These are phyloP conservation scores for Nycteola revayana DNA, from an alignment of 2,888 invertebrate species.

Conservation along the genomic window DNA sequence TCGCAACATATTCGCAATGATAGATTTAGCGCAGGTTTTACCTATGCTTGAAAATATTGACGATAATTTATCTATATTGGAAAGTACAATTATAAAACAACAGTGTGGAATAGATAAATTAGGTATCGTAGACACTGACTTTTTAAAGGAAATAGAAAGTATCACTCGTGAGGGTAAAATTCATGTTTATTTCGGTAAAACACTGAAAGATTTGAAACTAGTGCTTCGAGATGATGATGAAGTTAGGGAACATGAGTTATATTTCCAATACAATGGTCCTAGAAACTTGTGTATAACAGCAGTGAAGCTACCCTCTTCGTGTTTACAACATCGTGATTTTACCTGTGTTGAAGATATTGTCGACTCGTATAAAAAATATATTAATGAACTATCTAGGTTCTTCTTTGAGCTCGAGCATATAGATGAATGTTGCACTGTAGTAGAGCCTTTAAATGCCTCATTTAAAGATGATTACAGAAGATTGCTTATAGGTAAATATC, in stretches of 20 bases:
- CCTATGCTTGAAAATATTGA: constrained; percentile 1
- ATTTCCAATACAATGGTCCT: constrained; percentile 44
- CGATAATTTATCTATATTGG: constrained; percentile 9
- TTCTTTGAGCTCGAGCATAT: constrained; percentile 61
- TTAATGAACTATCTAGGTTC: constrained; percentile 48
- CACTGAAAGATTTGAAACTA: constrained; percentile 57
- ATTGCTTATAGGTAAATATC: constrained; percentile 58
- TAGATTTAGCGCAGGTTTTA: background rate
- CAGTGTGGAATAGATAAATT: constrained; percentile 13
- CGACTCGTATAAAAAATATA: constrained; percentile 37
- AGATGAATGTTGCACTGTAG: constrained; percentile 53
- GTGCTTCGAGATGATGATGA: constrained; percentile 44
- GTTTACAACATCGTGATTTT: constrained; percentile 50
- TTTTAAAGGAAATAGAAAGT: constrained; percentile 51
- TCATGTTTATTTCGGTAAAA: constrained; percentile 55
- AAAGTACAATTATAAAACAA: constrained; percentile 10
- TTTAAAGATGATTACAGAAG: constrained; percentile 66
- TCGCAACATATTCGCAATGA: too few species aligned
- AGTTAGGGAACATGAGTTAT: constrained; percentile 52
- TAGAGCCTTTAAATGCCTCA: constrained; percentile 59
- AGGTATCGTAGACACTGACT: constrained; percentile 46
- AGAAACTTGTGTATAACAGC: constrained; percentile 45
- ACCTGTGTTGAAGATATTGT: constrained; percentile 47
- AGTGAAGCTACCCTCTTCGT: constrained; percentile 50
- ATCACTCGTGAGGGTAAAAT: constrained; percentile 22